A percentile compares a stretch with the other conserved stretches of the same genome.
Evolutionary conservation across 2,113 vertebrate genomes (phyloP).

Genomic region (Poecilia latipinna): DNA sequence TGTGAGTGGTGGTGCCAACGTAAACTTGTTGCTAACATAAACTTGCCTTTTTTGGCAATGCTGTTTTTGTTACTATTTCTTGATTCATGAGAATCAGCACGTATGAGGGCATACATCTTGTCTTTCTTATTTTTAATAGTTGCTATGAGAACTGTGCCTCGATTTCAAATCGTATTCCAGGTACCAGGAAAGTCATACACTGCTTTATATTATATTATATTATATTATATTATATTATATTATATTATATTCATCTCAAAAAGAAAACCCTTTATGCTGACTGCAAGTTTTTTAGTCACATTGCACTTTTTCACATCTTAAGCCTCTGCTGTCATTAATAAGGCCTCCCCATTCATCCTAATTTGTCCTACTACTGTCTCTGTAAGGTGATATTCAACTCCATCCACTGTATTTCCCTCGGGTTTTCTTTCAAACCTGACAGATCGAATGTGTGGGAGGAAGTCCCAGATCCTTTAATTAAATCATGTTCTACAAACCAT

Average conservation of each 20-base stretch:
- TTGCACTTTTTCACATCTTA: neutral
- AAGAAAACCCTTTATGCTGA: neutral
- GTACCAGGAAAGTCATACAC: no score
- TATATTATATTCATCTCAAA: neutral
- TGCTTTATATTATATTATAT: neutral
- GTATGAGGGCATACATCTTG: no score
- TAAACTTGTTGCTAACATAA: no score
- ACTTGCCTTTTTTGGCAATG: no score
- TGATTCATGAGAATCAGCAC: no score
- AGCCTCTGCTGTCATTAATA: neutral
- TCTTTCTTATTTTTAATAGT: no score
- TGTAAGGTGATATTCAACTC: neutral
- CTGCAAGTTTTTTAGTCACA: neutral
- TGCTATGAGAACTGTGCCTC: no score
- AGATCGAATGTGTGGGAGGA: constrained; percentile 7
- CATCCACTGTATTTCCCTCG: neutral
- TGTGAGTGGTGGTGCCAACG: no score
- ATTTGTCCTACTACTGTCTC: neutral
- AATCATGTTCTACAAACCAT: constrained; percentile 8
- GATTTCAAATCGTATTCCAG: no score
- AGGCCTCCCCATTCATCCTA: neutral
- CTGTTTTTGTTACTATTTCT: no score
- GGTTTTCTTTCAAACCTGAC: neutral
- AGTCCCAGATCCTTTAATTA: constrained; percentile 28
- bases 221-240: neutral